Conservation (phyloP, 2,113 vertebrate genomes). For the Alethe diademata region DNA sequence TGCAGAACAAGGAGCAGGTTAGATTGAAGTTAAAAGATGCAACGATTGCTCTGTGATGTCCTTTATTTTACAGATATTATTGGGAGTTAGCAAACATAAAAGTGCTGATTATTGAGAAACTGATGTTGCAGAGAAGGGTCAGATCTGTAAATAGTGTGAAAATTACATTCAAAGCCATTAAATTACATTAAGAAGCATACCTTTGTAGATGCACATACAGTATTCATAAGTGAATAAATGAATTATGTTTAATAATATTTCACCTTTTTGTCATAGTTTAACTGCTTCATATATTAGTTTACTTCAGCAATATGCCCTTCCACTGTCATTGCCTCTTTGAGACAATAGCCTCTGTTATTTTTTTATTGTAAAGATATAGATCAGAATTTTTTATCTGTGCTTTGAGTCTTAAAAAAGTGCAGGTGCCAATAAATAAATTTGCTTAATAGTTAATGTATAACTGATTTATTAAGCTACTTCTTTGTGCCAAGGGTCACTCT, state of each 20-base stretch:
- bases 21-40: background rate
- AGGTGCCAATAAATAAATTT: conserved; percentile 51
- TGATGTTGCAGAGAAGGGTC: conserved; percentile 33
- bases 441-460: conserved; percentile 19
- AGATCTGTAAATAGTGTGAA: conserved; percentile 53
- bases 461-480: conserved; percentile 31
- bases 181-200: conserved; percentile 54
- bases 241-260: conserved; percentile 61
- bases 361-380: background rate
- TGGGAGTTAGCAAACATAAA: conserved; percentile 45
- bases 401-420: conserved; percentile 40
- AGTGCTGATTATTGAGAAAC: conserved; percentile 58
- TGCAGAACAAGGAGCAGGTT: background rate
- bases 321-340: conserved; percentile 2
- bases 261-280: conserved; percentile 57
- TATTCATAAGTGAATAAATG: conserved; percentile 70
- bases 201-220: conserved; percentile 57
- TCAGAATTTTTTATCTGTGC: background rate
- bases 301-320: conserved; percentile 31
- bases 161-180: conserved; percentile 55
- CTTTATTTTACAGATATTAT: conserved; percentile 52
- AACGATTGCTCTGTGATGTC: background rate
- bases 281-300: conserved; percentile 18
- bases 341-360: background rate
- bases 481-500: background rate